Evolutionary conservation across 2,888 invertebrate genomes (phyloP), one percentile per base, ranked within the genome.

Genomic region (Pachliopta kotzebuea): DNA sequence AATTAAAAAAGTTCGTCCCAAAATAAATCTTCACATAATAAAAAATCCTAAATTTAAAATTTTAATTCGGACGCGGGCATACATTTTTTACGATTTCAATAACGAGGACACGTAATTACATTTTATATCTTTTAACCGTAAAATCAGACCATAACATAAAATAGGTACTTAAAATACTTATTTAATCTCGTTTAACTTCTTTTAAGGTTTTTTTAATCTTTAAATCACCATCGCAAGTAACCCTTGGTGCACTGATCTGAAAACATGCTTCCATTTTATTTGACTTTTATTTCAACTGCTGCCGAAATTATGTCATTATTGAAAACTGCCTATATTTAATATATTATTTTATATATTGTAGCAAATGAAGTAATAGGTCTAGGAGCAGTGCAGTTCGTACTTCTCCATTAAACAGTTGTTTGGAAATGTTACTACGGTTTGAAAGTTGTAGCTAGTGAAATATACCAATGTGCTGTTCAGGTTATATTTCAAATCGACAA

Each of bases 71-170:
- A 42, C 42, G 50, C 58, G 45, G 20, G 37, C 50, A 56, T 64
- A 63, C 54, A 54, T 58, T 55, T 37, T 64, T 64, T 60, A 64
- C 56, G 64, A 60, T 64, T 56, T 52, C 54, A 60, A 64, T 56
- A 64, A 60, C 64, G 64, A 64, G 64, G 60, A 60, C 60, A 52
- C 26, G 64, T 64, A 52, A 64, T 64, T 64, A 64, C 52, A 52
- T 60, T 64, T 64, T 64, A 64, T 64, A 64, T 60, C 57, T 63
- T 58, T 63, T 56, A 56, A 60, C 60, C 64, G 56, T 64, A 64
- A 64, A 64, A 64, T 60, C 64, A 56, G 64, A 60, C 24, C 52
- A 64, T 60, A 56, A 64, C 60, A 56, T 63, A 29, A 52, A 60
- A 37, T 60, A 56, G 42, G 56, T 56, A 52, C 50, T 56, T 56